Base-by-base conservation (phyloP, 1,140 invertebrate species). In the Drosophila carrolli region DNA sequence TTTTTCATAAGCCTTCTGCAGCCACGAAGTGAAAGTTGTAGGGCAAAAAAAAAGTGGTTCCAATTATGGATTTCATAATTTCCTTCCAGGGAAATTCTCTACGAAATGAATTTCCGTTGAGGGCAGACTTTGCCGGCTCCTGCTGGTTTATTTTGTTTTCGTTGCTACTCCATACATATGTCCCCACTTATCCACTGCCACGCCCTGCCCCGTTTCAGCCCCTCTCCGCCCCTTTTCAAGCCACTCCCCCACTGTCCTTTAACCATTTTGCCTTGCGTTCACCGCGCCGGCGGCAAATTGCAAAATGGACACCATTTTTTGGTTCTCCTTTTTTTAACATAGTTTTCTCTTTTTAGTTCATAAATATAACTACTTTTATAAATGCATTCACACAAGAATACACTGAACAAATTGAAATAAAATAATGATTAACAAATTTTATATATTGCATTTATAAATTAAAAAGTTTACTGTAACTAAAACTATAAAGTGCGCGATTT, bases 361-460 rank as follows among this genome's bases (percentile, higher is more conserved):
- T 78, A 78, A 78, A 77, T 78, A 78, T 78, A 72, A 71, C 66
- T 78, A 59, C 75, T 77, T 63, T 77, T 65, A 77, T 62, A 78
- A 78, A 56, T 76, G 56, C 76, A 79, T 44, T 63, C 35, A 16
- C 29, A 65, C 51, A 53, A 47, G 48, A 23, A 37, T 14, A 16
- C 75, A 47, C 44, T 60, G 32, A 27, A 11, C 2, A 10, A 32
- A 50, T 1, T 5, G 3, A 2, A 13, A 6, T 16, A 29, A n/a
- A 29, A n/a, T 0, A n/a, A 13, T 1, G 3, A 2, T 11, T 38
- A 58, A 14, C 44, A 48, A 65, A 32, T 14, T 23, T 11, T 8
- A 6, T 3, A 38, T 27, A 38, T 9, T 38, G 19, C 16, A 16
- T 16, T 16, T 16, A 16, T 16, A 16, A 1, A 16, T 16, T 19